Evolutionary conservation across 1,140 invertebrate genomes (phyloP).

Genomic region (Bombus waltoni): DNA sequence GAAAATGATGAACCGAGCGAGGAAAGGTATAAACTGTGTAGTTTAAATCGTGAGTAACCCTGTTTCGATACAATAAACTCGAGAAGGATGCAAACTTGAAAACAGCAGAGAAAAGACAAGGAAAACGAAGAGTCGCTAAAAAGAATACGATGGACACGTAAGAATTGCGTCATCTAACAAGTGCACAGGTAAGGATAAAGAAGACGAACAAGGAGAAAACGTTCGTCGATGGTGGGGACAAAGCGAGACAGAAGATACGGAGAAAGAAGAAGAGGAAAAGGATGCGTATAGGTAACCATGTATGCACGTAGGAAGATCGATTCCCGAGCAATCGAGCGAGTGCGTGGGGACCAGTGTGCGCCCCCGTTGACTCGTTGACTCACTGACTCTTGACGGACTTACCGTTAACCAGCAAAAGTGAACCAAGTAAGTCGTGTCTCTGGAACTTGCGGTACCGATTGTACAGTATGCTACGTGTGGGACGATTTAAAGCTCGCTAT

Average conservation of each 20-base stretch:
- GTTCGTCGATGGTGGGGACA: no score
- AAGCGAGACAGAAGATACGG: not conserved
- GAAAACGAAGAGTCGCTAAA: conserved; percentile 17
- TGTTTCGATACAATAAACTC: not conserved
- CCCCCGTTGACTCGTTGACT: conserved; percentile 73
- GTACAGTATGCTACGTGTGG: conserved; percentile 45
- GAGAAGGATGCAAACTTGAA: not conserved
- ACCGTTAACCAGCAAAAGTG: conserved; percentile 79
- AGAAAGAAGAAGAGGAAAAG: not conserved
- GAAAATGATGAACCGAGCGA: not conserved
- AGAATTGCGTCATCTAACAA: conserved; percentile 56
- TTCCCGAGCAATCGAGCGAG: conserved; percentile 62
- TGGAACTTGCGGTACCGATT: conserved; percentile 77
- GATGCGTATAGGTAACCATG: conserved; percentile 7
- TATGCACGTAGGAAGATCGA: conserved; percentile 58
- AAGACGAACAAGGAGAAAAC: not conserved
- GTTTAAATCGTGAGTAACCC: not conserved
- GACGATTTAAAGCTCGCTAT: conserved; percentile 56
- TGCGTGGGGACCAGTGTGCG: conserved; percentile 65
- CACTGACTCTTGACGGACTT: conserved; percentile 76
- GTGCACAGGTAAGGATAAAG: conserved; percentile 1
- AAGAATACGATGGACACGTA: conserved; percentile 15
- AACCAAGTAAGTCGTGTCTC: conserved; percentile 78
- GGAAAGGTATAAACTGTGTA: not conserved
- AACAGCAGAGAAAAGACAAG: not conserved